Percentiles rank a stretch among this genome's conserved stretches.
Conservation (phyloP, 2,888 invertebrate genomes). For the Volucella inanis region DNA sequence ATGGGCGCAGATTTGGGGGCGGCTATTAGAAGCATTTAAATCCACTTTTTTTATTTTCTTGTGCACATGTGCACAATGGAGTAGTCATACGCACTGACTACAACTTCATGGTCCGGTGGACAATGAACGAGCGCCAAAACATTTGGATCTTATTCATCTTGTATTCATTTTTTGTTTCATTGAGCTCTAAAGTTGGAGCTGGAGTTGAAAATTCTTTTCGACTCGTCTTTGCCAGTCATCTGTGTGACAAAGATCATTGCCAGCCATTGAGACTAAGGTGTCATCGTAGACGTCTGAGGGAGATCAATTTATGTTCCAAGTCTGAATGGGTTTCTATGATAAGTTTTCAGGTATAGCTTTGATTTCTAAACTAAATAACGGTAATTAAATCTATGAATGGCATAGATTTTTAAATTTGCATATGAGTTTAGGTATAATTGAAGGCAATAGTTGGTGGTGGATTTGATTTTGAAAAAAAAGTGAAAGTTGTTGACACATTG, state of each 20-base stretch:
- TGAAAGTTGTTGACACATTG: constrained; percentile 56
- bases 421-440: background rate
- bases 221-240: background rate
- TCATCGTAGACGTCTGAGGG: constrained; percentile 9
- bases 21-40: constrained; percentile 65
- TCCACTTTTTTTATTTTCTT: constrained; percentile 14
- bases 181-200: constrained; percentile 1
- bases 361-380: constrained; percentile 10
- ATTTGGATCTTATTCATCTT: constrained; percentile 44
- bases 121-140: constrained; percentile 48
- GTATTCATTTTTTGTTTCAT: background rate
- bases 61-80: constrained; percentile 26
- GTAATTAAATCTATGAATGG: constrained; percentile 22
- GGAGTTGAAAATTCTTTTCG: background rate
- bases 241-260: constrained; percentile 22
- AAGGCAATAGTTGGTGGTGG: constrained; percentile 14
- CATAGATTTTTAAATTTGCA: background rate
- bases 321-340: constrained; percentile 1
- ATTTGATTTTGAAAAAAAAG: constrained; percentile 46
- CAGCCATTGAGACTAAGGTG: constrained; percentile 6
- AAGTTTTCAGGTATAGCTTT: constrained; percentile 15
- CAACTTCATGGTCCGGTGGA: constrained; percentile 58
- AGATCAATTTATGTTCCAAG: background rate
- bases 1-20: constrained; percentile 42
- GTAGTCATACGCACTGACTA: constrained; percentile 36